These are phyloP conservation scores for Chrysemys picta DNA, from an alignment of 2,113 vertebrate species.

Conservation along the genomic window DNA sequence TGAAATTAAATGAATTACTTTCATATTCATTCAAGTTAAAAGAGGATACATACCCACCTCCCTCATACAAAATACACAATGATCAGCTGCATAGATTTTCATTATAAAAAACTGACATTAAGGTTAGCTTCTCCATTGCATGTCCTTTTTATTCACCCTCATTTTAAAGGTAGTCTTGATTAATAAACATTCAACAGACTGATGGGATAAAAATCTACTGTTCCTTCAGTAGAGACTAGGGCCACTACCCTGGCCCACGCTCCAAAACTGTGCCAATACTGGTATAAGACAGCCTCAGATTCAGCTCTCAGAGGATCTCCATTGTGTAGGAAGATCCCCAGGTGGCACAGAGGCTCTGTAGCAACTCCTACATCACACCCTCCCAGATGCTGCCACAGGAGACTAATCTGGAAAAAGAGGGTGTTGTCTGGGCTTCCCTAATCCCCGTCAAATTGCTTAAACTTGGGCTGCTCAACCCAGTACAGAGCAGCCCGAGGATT, in stretches of 20 bases:
- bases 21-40: background rate
- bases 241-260: background rate
- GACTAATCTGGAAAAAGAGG: background rate
- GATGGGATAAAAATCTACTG: background rate
- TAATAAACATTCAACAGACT: background rate
- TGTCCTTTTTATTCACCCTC: background rate
- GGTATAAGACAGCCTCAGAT: background rate
- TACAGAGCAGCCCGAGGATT: background rate
- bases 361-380: background rate
- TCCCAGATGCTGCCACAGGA: constrained; percentile 2
- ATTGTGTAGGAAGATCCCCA: background rate
- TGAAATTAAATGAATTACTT: background rate
- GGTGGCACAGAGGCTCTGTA: background rate
- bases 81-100: background rate
- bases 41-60: background rate
- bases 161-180: background rate
- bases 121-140: background rate
- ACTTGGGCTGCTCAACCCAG: background rate
- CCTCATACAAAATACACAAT: background rate
- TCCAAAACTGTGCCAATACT: background rate
- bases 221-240: background rate
- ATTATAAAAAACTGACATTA: background rate
- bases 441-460: background rate
- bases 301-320: background rate
- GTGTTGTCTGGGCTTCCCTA: background rate